phyloP scores from a whole-genome alignment of 2,888 invertebrate species.

The Schizotus pectinicornis region DNA sequence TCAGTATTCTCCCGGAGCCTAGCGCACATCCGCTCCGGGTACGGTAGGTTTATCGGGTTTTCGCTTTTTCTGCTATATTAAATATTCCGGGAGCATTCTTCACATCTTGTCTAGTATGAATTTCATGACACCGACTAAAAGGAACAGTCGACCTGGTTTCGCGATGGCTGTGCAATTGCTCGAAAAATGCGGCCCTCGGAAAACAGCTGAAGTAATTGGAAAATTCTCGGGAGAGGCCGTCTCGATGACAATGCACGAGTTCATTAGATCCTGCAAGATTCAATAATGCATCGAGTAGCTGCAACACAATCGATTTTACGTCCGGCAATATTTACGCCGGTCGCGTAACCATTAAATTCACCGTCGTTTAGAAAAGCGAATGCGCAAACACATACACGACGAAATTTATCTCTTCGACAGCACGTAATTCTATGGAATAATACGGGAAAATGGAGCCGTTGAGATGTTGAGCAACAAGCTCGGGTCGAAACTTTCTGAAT shows the following conservation, averaged over 20 bases:
- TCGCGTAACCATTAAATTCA: neutral
- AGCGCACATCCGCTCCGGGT: too few species aligned
- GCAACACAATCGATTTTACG: neutral
- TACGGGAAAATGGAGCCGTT: too few species aligned
- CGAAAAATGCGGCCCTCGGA: constrained; percentile 2
- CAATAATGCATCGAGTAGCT: neutral
- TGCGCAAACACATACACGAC: neutral
- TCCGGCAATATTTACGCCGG: neutral
- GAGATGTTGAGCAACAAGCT: too few species aligned
- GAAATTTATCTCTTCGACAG: too few species aligned
- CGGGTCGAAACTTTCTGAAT: too few species aligned
- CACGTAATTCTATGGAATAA: too few species aligned
- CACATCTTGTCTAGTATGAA: constrained; percentile 2
- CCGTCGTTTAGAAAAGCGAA: neutral
- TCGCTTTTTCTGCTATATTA: neutral
- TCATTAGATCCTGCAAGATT: neutral
- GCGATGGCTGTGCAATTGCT: constrained; percentile 5
- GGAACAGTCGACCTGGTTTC: constrained; percentile 16
- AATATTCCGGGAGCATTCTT: constrained; percentile 19
- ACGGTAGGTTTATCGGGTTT: too few species aligned
- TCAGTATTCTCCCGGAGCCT: too few species aligned
- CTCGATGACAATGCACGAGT: neutral
- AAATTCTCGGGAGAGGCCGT: neutral
- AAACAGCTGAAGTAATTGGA: constrained; percentile 9
- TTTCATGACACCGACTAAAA: constrained; percentile 10